Evolutionary conservation across 2,797 vertebrate genomes (phyloP).

Genomic region (Cyprinodon diabolis): DNA sequence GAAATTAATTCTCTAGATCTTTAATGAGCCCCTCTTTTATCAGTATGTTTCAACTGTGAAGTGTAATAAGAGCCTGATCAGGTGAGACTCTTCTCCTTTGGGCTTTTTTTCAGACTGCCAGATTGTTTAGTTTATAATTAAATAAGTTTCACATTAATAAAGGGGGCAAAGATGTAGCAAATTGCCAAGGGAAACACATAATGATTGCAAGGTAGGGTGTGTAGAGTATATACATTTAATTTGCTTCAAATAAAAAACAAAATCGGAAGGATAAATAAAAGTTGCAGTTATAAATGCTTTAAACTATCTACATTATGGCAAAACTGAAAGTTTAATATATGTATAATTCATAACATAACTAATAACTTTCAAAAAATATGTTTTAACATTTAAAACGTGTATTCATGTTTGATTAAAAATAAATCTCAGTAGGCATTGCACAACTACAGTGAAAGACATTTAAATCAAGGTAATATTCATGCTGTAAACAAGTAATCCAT

Average conservation of each 20-base stretch:
- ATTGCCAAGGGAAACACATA: slow-evolving; percentile 1
- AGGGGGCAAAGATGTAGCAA: background rate
- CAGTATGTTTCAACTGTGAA: slow-evolving; percentile 43
- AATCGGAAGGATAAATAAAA: background rate
- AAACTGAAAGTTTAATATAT: background rate
- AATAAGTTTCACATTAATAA: background rate
- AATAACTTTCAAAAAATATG: background rate
- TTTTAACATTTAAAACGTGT: background rate
- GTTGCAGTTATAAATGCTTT: background rate
- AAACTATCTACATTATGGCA: too few relatives aligned
- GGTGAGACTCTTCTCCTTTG: slow-evolving; percentile 17
- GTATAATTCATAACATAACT: background rate
- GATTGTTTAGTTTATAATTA: slow-evolving; percentile 30
- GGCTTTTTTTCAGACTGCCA: slow-evolving; percentile 18
- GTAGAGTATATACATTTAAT: background rate
- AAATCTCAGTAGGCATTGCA: background rate
- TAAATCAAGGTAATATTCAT: slow-evolving; percentile 9
- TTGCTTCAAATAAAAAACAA: background rate
- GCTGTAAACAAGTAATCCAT: slow-evolving; percentile 12
- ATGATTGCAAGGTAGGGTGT: background rate
- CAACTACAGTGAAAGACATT: background rate
- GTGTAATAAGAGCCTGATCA: slow-evolving; percentile 37
- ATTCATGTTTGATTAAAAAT: background rate
- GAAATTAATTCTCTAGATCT: slow-evolving; percentile 47
- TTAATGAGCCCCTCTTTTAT: slow-evolving; percentile 37